Evolutionary conservation across 1,140 invertebrate species (phyloP), one percentile per base, ranked within the genome.

Genomic region (Lucilia cuprina): DNA sequence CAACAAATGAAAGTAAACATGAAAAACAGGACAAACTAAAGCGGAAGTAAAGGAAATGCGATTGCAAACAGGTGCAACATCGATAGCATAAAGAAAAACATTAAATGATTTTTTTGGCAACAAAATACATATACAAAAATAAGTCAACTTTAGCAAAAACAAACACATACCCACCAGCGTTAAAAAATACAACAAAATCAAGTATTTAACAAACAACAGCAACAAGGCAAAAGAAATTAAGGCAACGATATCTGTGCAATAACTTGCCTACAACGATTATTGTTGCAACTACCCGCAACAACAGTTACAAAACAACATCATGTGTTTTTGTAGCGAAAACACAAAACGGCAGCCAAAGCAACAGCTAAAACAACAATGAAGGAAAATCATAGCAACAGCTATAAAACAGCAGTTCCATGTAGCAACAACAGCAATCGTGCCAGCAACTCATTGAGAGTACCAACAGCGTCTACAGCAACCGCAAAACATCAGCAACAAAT

Each of bases 401-500:
- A 80, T n/a, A 80, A 21, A 19, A 80, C 35, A 30, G 25, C 25
- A n/a, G 2, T 41, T 1, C 9, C n/a, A 14, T 34, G 74, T 14
- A 30, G 25, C 74, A 78, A 21, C 75, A 78, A 19, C 5, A 41
- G 47, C 74, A 30, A 49, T 0, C 60, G 13, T 75, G 74, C 74
- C 9, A 84, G 84, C 85, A 80, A 86, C 41, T 74, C 65, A 75
- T 35, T 82, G 49, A 19, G 65, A 82, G 65, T 25, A 25, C 19
- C 74, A 70, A 9, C 82, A 21, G 4, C 65, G 25, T 5, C 35
- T 25, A 75, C 83, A 35, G 75, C 77, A 35, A 55, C 49, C 21
- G 41, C 17, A 60, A 77, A 41, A 13, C 65, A 35, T n/a, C 35
- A 83, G 70, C 85, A 86, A 84, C 86, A 84, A 82, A 30, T 74